Percentiles rank a stretch among this genome's conserved stretches.
These are phyloP conservation scores for Ophion ventricosus DNA, from an alignment of 2,888 invertebrate genomes.

Conservation along the genomic window DNA sequence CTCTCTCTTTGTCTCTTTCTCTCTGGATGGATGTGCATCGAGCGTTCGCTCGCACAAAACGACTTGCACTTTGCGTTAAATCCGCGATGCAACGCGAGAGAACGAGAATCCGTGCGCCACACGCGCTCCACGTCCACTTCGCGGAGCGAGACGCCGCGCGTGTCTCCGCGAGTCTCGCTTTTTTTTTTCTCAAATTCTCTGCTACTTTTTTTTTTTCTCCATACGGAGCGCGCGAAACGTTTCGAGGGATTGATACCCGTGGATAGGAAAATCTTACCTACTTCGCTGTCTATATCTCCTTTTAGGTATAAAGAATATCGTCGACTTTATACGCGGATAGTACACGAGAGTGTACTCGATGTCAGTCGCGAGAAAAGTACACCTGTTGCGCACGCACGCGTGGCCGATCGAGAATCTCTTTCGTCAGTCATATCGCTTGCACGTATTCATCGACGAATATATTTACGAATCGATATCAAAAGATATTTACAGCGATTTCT, in stretches of 20 bases:
- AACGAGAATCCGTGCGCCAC: constrained; percentile 45
- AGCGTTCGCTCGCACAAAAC: constrained; percentile 40
- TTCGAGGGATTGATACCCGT: constrained; percentile 18
- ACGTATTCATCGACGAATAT: neutral
- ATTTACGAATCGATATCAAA: neutral
- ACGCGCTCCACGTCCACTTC: constrained; percentile 28
- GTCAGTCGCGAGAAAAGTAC: constrained; percentile 58
- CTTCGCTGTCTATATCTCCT: constrained; percentile 76
- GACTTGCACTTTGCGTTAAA: constrained; percentile 38
- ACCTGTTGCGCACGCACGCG: constrained; percentile 27
- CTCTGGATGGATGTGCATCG: constrained; percentile 42
- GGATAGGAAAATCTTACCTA: constrained; percentile 65
- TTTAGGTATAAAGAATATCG: constrained; percentile 70
- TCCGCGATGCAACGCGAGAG: constrained; percentile 39
- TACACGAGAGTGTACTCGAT: constrained; percentile 51
- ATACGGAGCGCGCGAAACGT: constrained; percentile 32
- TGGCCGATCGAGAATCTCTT: constrained; percentile 3
- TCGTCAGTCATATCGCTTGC: constrained; percentile 6
- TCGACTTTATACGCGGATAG: neutral
- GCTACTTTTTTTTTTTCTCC: neutral
- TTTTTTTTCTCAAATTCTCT: constrained; percentile 14
- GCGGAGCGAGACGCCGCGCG: constrained; percentile 23
- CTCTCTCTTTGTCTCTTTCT: constrained; percentile 39
- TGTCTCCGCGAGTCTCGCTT: constrained; percentile 30
- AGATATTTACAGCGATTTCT: neutral